A percentile compares a stretch with the other conserved stretches of the same genome.
These are phyloP conservation scores for Rana temporaria DNA, from an alignment of 2,113 vertebrate species.

Conservation along the genomic window DNA sequence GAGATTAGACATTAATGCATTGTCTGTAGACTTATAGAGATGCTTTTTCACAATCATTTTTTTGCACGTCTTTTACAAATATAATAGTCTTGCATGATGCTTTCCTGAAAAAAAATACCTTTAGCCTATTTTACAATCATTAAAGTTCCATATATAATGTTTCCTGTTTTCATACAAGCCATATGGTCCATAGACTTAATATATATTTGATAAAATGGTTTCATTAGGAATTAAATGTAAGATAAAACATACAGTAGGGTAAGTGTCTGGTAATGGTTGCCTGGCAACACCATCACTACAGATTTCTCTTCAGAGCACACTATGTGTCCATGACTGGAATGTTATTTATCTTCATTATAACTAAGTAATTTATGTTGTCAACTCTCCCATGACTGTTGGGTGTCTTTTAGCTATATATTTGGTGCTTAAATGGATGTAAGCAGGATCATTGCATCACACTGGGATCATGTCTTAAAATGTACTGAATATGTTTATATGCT, in stretches of 20 bases:
- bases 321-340: slow-evolving; percentile 62
- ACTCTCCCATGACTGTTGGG: slow-evolving; percentile 66
- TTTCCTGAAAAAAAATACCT: too few species aligned
- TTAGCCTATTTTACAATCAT: too few species aligned
- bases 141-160: not conserved
- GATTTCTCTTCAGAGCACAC: slow-evolving; percentile 62
- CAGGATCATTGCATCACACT: slow-evolving; percentile 49
- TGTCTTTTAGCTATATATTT: slow-evolving; percentile 69
- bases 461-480: slow-evolving; percentile 54
- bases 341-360: slow-evolving; percentile 78
- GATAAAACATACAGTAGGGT: slow-evolving; percentile 56
- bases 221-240: slow-evolving; percentile 45
- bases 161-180: not conserved
- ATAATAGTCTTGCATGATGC: not conserved
- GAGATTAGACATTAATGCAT: not conserved
- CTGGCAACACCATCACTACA: slow-evolving; percentile 74
- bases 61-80: not conserved
- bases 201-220: slow-evolving; percentile 1
- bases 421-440: slow-evolving; percentile 58
- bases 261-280: slow-evolving; percentile 70
- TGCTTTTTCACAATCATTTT: not conserved
- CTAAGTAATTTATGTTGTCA: slow-evolving; percentile 71
- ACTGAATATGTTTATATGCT: slow-evolving; percentile 3
- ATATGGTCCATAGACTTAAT: not conserved
- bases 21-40: not conserved